Conservation (phyloP, 2,797 vertebrate species). For the Enteromius mattozi region DNA sequence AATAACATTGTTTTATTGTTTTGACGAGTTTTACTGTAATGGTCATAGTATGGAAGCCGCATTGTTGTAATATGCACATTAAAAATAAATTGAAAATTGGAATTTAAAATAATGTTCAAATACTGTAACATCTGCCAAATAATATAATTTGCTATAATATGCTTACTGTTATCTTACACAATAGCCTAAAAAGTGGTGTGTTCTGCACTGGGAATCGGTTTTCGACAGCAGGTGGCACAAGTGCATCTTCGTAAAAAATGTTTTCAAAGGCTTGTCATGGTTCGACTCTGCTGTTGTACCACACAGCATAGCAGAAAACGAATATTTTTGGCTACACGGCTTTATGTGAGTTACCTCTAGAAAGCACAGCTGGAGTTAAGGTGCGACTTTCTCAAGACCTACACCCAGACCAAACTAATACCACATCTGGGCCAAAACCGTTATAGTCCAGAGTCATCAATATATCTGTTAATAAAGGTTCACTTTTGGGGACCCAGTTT, state of each 20-base stretch:
- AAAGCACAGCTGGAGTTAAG: neutral
- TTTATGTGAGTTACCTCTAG: neutral
- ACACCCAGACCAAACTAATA: neutral
- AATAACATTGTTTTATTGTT: neutral
- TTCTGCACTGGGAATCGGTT: neutral
- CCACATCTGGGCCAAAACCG: neutral
- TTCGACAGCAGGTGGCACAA: conserved; percentile 41
- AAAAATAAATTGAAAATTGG: neutral
- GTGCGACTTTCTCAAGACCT: neutral
- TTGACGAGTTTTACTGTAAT: neutral
- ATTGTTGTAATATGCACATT: neutral
- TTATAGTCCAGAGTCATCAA: neutral
- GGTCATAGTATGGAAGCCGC: neutral
- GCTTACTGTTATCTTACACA: neutral
- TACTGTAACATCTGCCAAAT: neutral
- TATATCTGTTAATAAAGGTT: neutral
- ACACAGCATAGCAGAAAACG: neutral
- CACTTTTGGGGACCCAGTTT: neutral
- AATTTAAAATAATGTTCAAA: neutral
- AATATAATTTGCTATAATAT: neutral
- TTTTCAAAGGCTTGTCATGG: neutral
- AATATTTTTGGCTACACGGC: neutral
- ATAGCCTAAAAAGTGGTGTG: neutral
- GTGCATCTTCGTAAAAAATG: neutral
- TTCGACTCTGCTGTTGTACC: neutral